phyloP scores from a whole-genome alignment of 2,888 invertebrate species.

The Rapana venosa region DNA sequence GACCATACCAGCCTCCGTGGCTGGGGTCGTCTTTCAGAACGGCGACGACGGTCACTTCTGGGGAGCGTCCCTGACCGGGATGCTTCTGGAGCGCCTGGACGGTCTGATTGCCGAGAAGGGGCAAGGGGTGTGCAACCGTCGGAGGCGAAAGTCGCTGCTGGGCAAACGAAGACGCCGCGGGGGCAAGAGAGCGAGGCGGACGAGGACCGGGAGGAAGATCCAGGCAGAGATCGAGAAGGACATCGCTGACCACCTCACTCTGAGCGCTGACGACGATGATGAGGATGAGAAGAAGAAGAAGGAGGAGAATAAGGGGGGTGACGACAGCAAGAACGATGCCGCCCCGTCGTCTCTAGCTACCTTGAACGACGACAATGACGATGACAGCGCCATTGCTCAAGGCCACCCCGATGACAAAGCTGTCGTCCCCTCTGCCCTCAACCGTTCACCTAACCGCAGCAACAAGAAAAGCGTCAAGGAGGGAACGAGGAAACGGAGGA shows the following conservation, averaged over 20 bases:
- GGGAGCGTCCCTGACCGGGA: background rate
- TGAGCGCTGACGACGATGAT: no score
- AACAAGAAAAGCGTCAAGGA: no score
- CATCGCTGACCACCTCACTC: background rate
- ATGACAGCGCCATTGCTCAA: background rate
- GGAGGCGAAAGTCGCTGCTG: background rate
- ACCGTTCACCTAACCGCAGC: no score
- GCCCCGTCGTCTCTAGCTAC: no score
- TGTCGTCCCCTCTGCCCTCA: background rate
- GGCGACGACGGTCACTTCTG: background rate
- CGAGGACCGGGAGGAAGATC: background rate
- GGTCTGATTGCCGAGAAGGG: background rate
- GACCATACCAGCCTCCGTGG: background rate
- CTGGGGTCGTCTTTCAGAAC: background rate
- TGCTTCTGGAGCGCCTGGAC: background rate
- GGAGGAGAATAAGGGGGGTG: background rate
- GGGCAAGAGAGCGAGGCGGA: background rate
- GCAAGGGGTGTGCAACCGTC: background rate
- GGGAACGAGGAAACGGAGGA: background rate
- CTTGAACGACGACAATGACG: background rate
- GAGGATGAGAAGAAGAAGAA: background rate
- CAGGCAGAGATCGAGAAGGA: background rate
- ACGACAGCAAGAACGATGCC: background rate
- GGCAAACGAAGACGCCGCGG: background rate
- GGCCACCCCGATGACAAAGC: background rate